Percentiles rank a stretch among this genome's conserved stretches.
Evolutionary conservation across 2,797 vertebrate genomes (phyloP).

Genomic region (Acanthopagrus latus): DNA sequence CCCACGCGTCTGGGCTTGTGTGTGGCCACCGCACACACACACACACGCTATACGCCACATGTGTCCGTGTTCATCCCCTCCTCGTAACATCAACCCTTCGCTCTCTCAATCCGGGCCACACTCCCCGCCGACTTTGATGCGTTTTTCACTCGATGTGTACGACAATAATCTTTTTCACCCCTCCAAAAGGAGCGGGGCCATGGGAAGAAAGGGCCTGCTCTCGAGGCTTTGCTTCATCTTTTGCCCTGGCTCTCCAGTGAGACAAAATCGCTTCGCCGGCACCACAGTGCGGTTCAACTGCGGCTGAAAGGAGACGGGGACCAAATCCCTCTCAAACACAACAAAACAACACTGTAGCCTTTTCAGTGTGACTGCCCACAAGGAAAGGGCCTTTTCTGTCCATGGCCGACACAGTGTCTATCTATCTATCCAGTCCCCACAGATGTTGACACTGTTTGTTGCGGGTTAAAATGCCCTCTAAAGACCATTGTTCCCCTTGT

Average conservation of each 20-base stretch:
- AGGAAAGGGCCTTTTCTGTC: constrained; percentile 88
- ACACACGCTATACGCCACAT: constrained; percentile 68
- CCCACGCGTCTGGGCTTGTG: constrained; percentile 79
- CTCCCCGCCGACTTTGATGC: constrained; percentile 81
- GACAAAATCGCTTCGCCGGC: constrained; percentile 85
- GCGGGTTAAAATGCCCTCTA: constrained; percentile 94
- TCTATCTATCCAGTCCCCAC: constrained; percentile 83
- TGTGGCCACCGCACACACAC: constrained; percentile 72
- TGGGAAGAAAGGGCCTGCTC: constrained; percentile 79
- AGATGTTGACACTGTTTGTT: constrained; percentile 95
- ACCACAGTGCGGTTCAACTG: constrained; percentile 87
- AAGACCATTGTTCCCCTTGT: constrained; percentile 94
- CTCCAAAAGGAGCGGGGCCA: constrained; percentile 76
- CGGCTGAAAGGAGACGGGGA: constrained; percentile 84
- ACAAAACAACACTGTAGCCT: constrained; percentile 89
- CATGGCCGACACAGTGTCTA: constrained; percentile 80
- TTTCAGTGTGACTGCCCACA: constrained; percentile 85
- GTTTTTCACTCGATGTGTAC: constrained; percentile 74
- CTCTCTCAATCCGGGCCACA: constrained; percentile 77
- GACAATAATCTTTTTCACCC: constrained; percentile 87
- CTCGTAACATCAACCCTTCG: constrained; percentile 71
- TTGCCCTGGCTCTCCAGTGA: constrained; percentile 73
- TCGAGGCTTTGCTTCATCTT: constrained; percentile 79
- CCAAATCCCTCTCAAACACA: constrained; percentile 83
- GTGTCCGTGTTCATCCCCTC: constrained; percentile 69